Evolutionary conservation across 2,113 vertebrate genomes (phyloP), one percentile per base, ranked within the genome.

Genomic region (Rhabdomys dilectus): DNA sequence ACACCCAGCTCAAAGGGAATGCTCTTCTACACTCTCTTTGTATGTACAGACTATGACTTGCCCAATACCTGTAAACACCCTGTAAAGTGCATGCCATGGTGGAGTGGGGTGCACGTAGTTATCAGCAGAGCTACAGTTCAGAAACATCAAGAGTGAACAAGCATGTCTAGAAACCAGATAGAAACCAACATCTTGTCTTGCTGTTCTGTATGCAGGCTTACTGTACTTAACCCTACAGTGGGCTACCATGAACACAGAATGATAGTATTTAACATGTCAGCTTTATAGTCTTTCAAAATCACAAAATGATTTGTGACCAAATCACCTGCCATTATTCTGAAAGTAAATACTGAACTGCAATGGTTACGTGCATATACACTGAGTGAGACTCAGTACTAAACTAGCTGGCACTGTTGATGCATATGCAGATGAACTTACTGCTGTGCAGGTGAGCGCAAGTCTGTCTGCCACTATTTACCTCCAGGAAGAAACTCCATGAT

Each of bases 401-500:
- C 82, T 21, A 26, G 8, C 42, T 48, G 84, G 13, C 42, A 15
- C 48, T 34, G 11, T 36, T 34, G 17, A 39, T 85, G 24, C 58
- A 42, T 7, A 58, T 24, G 78, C 78, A 81, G 77, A 53, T 5
- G 24, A 48, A 29, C 26, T 51, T 29, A 76, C 26, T 45, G 48
- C 91, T 60, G 29, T 56, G 62, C 56, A 82, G 62, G 72, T 85
- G 39, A 91, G 87, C 26, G 62, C 51, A 1, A 13, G 24, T 68
- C n/a, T 36, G 36, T 39, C 60, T 90, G 7, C 72, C 42, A 56
- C 7, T 53, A 72, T 9, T 98, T 97, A 99, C 99, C 99, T 99
- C 99, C 99, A 84, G 99, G 99, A 77, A 99, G 99, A 98, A 99
- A 99, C 96, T 99, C 99, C 99, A 99, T 99, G 98, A 99, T 99